These are phyloP conservation scores for Mermis nigrescens DNA, from an alignment of 2,888 invertebrate genomes.

Conservation along the genomic window DNA sequence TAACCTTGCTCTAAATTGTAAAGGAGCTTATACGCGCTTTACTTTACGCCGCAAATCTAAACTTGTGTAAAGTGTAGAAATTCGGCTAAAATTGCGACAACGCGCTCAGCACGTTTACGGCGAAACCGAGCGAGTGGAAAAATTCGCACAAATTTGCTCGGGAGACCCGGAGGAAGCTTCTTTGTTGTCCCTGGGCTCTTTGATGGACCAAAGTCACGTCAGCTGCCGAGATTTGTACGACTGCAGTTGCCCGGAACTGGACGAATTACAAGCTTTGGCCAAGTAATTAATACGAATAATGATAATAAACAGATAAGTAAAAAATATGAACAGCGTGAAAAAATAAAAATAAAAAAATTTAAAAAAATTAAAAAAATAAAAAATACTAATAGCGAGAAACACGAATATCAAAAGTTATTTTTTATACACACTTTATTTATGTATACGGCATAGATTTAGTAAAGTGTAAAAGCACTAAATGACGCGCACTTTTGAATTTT, in stretches of 20 bases:
- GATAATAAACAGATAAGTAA: no score
- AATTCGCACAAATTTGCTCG: conserved; percentile 50
- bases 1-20: no score
- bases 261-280: conserved; percentile 51
- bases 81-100: conserved; percentile 53
- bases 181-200: conserved; percentile 40
- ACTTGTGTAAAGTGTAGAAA: no score
- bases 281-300: no score
- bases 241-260: conserved; percentile 72
- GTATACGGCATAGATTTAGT: no score
- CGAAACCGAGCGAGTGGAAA: conserved; percentile 64
- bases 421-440: no score
- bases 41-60: no score
- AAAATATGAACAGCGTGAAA: no score
- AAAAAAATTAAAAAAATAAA: conserved; percentile 9
- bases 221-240: conserved; percentile 69
- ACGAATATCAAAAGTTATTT: conserved; percentile 20
- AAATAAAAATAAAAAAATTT: no score
- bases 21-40: no score
- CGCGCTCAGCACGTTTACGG: conserved; percentile 62
- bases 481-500: no score
- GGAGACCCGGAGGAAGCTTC: conserved; percentile 10
- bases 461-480: no score
- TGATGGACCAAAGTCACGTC: conserved; percentile 72
- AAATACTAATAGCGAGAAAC: conserved; percentile 10